phyloP scores from a whole-genome alignment of 1,140 invertebrate species.

The Bicyclus anynana region DNA sequence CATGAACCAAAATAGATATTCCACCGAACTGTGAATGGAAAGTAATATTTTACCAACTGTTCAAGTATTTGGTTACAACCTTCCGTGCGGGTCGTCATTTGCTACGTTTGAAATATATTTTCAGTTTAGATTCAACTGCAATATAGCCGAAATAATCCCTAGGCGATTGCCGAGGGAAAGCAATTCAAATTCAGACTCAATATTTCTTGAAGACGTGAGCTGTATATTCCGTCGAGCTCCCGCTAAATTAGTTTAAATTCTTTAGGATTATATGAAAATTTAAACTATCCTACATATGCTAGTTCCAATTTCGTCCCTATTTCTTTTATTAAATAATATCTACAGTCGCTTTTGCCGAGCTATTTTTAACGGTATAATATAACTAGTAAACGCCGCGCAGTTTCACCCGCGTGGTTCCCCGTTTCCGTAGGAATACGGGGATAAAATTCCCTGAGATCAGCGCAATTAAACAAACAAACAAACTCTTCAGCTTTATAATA shows the following conservation, averaged over 20 bases:
- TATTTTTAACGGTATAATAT: too few relatives aligned
- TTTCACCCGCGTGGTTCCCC: too few relatives aligned
- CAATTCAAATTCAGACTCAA: slow-evolving; percentile 5
- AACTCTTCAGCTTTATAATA: too few relatives aligned
- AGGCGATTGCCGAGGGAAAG: slow-evolving; percentile 3
- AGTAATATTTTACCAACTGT: neutral
- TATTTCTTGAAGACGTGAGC: slow-evolving; percentile 9
- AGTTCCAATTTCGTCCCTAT: neutral
- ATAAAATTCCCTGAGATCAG: too few relatives aligned
- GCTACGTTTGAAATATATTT: slow-evolving; percentile 2
- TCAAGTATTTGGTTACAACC: neutral
- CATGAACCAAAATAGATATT: too few relatives aligned
- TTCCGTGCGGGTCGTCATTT: neutral
- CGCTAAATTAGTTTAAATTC: neutral
- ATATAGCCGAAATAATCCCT: slow-evolving; percentile 8
- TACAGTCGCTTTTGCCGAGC: too few relatives aligned
- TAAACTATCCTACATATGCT: neutral
- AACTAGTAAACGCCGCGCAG: too few relatives aligned
- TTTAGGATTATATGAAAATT: neutral
- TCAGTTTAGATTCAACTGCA: slow-evolving; percentile 2
- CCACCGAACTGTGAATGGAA: neutral
- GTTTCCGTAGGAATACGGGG: too few relatives aligned
- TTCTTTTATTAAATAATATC: too few relatives aligned
- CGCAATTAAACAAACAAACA: too few relatives aligned
- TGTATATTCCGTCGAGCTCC: neutral